Evolutionary conservation across 2,113 vertebrate genomes (phyloP), one percentile per base, ranked within the genome.

Genomic region (Bagarius yarrelli): DNA sequence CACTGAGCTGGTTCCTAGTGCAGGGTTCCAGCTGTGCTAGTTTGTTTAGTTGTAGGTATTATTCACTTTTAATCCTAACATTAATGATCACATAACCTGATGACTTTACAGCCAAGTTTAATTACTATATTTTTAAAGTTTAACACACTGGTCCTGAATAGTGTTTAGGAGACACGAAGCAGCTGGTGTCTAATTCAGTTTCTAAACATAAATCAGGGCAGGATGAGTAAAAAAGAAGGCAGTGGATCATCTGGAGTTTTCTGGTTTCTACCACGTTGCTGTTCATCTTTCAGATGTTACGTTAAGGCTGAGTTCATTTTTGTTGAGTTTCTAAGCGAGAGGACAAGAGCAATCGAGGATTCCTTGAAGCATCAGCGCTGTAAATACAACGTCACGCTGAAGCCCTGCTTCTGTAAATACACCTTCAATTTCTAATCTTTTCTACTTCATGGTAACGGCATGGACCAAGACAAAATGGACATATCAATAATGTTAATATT

Each of bases 401-500:
- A 70, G 23, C 53, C 34, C 25, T 21, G 56, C 53, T 64, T 72
- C 9, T 86, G 79, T 83, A 83, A 69, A 86, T 86, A 86, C 11
- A 5, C 30, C 30, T 55, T 32, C 44, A 23, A 25, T 83, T 95
- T 94, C 93, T 95, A 93, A 93, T 94, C 89, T 94, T 97, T 96
- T 96, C 92, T 96, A 96, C 91, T 95, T 93, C 94, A 94, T 88
- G 88, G 90, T 89, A 94, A 92, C 85, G 90, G 91, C 89, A 94
- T 92, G 92, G 90, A 93, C 93, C 92, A 90, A 23, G 83, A 88
- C 91, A 90, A 87, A 90, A 83, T 87, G 93, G 91, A 94, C 86
- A 91, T 85, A 92, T 90, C 84, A 92, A 92, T 89, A 85, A 89
- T 97, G 95, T 98, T 96, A 94, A 97, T 96, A 96, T 66, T 81